These are phyloP conservation scores for Hemaris fuciformis DNA, from an alignment of 2,888 invertebrate genomes.

Conservation along the genomic window DNA sequence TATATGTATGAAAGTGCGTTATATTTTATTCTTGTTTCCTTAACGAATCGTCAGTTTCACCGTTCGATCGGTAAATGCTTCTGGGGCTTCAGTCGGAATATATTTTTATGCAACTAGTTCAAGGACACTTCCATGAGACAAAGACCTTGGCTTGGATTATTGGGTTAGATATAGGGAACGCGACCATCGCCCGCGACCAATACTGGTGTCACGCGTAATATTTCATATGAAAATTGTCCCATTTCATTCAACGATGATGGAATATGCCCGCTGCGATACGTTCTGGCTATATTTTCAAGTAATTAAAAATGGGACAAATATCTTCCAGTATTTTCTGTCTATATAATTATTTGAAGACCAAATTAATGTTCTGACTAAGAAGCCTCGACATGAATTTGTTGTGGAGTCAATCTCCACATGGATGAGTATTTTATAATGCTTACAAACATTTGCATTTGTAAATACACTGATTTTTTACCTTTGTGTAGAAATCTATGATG, in stretches of 20 bases:
- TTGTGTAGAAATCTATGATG: neutral
- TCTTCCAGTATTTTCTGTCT: neutral
- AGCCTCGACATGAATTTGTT: too few species aligned
- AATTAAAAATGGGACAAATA: too few species aligned
- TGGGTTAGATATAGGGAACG: neutral
- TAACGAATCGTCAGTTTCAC: neutral
- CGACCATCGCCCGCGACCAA: neutral
- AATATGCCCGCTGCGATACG: neutral
- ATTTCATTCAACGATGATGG: too few species aligned
- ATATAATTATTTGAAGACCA: neutral
- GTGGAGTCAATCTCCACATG: too few species aligned
- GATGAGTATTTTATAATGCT: too few species aligned
- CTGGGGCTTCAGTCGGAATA: neutral
- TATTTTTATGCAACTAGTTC: neutral
- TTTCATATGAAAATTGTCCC: neutral
- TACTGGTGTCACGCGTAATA: neutral
- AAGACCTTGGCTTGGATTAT: neutral
- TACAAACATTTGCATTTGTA: too few species aligned
- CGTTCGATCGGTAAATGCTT: neutral
- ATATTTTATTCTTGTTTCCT: neutral
- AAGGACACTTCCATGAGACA: neutral
- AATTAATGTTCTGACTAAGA: too few species aligned
- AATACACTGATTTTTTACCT: too few species aligned
- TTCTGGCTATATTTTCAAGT: neutral
- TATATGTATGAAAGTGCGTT: too few species aligned